Evolutionary conservation across 2,113 vertebrate genomes (phyloP).

Genomic region (Spheniscus mendiculus): DNA sequence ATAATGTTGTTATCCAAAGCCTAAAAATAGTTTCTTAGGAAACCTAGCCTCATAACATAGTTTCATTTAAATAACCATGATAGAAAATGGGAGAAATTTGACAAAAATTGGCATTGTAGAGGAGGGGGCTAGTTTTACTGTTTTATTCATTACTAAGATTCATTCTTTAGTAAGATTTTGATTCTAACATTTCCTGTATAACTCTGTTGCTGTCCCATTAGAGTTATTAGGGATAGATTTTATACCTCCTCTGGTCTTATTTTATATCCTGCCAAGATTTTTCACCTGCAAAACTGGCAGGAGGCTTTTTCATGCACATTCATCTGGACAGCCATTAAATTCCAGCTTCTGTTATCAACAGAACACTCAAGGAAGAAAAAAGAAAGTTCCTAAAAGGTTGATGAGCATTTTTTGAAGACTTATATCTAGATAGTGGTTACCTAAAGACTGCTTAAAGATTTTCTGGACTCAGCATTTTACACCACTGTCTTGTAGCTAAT

Average conservation of each 20-base stretch:
- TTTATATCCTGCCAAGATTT: not conserved
- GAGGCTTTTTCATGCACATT: not conserved
- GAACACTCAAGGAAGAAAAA: not conserved
- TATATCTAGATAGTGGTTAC: not conserved
- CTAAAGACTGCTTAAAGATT: not conserved
- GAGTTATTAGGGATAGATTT: not conserved
- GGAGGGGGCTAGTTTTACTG: not conserved
- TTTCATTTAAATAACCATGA: not conserved
- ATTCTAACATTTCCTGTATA: not conserved
- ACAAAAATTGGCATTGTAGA: not conserved
- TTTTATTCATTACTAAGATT: not conserved
- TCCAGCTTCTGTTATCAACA: not conserved
- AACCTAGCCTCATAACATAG: not conserved
- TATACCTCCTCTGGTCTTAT: not conserved
- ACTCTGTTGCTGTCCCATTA: not conserved
- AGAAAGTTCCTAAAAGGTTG: not conserved
- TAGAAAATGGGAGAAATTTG: not conserved
- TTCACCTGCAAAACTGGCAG: not conserved
- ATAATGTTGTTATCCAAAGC: not conserved
- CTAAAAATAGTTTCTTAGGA: not conserved
- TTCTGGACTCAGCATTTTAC: not conserved
- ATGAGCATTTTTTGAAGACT: not conserved
- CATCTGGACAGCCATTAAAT: not conserved
- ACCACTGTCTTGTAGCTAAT: not conserved
- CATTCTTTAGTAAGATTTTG: not conserved